These are phyloP conservation scores for Pseudococcus jackbeardsleyi DNA, from an alignment of 2,888 invertebrate genomes.

Conservation along the genomic window DNA sequence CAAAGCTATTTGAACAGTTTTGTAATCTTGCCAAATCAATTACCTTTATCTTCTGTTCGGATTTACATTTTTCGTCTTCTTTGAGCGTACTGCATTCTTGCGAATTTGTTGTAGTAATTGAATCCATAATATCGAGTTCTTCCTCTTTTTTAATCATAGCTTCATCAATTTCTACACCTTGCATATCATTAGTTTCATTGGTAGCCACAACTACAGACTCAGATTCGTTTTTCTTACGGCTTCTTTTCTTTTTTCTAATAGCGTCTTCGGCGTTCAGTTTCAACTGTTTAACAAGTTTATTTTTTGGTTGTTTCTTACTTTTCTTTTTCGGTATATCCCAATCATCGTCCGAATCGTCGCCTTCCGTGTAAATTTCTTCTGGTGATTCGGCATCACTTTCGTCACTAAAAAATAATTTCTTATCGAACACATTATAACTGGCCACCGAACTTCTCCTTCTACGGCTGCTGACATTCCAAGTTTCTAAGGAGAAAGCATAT, in stretches of 20 bases:
- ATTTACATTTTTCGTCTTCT: constrained; percentile 12
- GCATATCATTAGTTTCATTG: not conserved
- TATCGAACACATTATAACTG: constrained; percentile 45
- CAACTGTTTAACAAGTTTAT: constrained; percentile 23
- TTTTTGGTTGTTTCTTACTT: constrained; percentile 15
- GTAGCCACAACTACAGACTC: not conserved
- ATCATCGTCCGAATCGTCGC: constrained; percentile 66
- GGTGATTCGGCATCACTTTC: constrained; percentile 61
- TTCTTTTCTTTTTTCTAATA: constrained; percentile 14
- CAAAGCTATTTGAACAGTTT: not conserved
- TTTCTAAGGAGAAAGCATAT: not conserved
- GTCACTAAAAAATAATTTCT: constrained; percentile 54
- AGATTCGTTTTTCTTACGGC: not conserved
- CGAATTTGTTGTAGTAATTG: not conserved
- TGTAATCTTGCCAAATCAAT: constrained; percentile 51
- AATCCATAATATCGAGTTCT: constrained; percentile 21
- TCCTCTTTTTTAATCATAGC: constrained; percentile 19
- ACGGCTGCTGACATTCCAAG: not conserved
- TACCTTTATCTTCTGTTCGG: constrained; percentile 48
- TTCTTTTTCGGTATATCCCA: constrained; percentile 65
- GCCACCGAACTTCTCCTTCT: constrained; percentile 57
- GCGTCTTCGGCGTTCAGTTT: constrained; percentile 17
- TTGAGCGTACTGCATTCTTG: not conserved
- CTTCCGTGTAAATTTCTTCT: constrained; percentile 64
- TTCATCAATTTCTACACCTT: not conserved